Evolutionary conservation across 2,797 vertebrate species (phyloP).

Genomic region (Zonotrichia albicollis): DNA sequence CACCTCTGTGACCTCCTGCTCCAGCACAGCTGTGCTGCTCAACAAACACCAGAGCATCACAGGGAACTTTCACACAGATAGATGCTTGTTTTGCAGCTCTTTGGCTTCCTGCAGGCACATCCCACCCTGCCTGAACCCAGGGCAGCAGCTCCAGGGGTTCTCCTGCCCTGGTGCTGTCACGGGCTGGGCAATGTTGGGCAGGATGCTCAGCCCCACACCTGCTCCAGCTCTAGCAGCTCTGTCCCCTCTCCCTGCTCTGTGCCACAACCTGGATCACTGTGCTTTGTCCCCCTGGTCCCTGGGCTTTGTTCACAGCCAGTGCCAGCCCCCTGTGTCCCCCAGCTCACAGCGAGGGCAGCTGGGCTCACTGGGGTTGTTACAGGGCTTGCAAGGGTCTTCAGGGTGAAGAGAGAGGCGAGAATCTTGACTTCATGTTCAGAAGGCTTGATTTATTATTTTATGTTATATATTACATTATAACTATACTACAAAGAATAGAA

Average conservation of each 20-base stretch:
- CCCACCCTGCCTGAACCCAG: background rate
- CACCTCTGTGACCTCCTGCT: background rate
- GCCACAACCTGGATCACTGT: background rate
- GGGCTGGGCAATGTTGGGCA: background rate
- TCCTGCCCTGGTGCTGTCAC: background rate
- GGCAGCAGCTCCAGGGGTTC: background rate
- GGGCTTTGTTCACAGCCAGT: background rate
- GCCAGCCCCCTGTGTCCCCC: background rate
- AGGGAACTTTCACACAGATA: background rate
- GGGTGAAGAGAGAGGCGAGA: too few relatives aligned
- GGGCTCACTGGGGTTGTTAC: background rate
- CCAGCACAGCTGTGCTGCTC: background rate
- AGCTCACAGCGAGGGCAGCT: accelerated
- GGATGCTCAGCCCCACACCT: background rate
- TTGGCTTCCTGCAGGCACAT: background rate
- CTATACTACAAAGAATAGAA: too few relatives aligned
- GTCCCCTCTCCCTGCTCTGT: background rate
- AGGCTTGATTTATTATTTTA: too few relatives aligned
- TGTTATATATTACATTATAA: too few relatives aligned
- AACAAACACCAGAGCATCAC: background rate
- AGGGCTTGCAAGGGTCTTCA: too few relatives aligned
- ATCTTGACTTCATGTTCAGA: too few relatives aligned
- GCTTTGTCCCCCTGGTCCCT: accelerated
- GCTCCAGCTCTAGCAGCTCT: background rate
- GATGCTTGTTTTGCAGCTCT: background rate